Evolutionary conservation across 2,113 vertebrate genomes (phyloP).

Genomic region (Megaceryle maxima): DNA sequence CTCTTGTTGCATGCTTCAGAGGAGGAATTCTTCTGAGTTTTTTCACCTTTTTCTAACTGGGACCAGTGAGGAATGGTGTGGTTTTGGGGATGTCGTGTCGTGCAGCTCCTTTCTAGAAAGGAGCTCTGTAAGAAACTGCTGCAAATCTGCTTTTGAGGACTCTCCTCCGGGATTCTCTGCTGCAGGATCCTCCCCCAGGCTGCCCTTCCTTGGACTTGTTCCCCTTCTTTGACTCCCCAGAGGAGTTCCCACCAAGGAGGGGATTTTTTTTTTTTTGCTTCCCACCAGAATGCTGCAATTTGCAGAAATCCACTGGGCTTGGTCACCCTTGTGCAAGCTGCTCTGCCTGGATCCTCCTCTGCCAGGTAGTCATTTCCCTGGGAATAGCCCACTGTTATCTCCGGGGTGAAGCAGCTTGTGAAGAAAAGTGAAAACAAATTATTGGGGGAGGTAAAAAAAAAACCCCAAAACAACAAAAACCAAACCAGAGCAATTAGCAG

Average conservation of each 20-base stretch:
- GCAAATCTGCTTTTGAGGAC: neutral
- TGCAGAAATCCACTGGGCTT: accelerated
- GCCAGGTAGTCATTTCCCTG: neutral
- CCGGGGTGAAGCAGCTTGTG: accelerated
- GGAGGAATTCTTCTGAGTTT: neutral
- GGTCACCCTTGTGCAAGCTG: neutral
- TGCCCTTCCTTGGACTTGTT: neutral
- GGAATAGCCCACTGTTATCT: neutral
- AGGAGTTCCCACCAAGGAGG: accelerated
- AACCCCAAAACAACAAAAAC: too few species aligned
- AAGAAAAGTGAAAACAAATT: neutral
- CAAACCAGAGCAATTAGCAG: neutral
- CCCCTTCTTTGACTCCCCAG: neutral
- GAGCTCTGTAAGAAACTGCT: neutral
- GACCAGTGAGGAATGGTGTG: accelerated
- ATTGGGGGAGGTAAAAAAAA: neutral
- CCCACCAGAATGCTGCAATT: neutral
- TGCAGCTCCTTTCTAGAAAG: neutral
- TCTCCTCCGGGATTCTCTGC: neutral
- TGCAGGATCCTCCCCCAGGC: neutral
- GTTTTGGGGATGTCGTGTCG: neutral
- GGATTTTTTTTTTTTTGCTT: neutral
- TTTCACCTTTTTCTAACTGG: accelerated
- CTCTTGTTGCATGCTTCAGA: neutral
- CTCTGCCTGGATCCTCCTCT: neutral